These are phyloP conservation scores for Sminthopsis crassicaudata DNA, from an alignment of 2,113 vertebrate species.

Conservation along the genomic window DNA sequence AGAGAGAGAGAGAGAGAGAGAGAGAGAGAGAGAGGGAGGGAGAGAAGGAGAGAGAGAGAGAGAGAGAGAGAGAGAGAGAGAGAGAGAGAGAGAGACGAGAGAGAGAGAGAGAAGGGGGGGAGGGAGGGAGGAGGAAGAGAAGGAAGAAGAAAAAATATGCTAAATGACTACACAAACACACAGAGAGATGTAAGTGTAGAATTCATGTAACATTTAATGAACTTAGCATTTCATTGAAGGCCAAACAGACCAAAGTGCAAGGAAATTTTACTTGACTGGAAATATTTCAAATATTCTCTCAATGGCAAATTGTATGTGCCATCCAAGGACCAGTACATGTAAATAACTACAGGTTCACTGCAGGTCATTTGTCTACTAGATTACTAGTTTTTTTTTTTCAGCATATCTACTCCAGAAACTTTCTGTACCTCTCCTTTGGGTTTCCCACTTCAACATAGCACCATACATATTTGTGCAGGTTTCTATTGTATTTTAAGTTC, in stretches of 20 bases:
- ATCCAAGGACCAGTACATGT: neutral
- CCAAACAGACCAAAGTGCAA: neutral
- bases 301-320: neutral
- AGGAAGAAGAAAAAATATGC: no score
- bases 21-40: no score
- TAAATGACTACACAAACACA: constrained; percentile 19
- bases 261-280: neutral
- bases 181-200: neutral
- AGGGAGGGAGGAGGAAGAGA: no score
- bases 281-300: neutral
- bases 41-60: no score
- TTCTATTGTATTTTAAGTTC: neutral
- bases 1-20: no score
- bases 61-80: no score
- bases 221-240: constrained; percentile 13
- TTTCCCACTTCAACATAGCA: neutral
- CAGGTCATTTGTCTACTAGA: neutral
- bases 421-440: neutral
- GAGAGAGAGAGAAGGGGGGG: no score
- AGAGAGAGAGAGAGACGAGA: no score
- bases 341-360: neutral
- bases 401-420: neutral
- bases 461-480: neutral
- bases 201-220: constrained; percentile 45
- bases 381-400: neutral